A percentile compares a stretch with the other conserved stretches of the same genome.
Evolutionary conservation across 2,888 invertebrate genomes (phyloP).

Genomic region (Epirrita christyi): DNA sequence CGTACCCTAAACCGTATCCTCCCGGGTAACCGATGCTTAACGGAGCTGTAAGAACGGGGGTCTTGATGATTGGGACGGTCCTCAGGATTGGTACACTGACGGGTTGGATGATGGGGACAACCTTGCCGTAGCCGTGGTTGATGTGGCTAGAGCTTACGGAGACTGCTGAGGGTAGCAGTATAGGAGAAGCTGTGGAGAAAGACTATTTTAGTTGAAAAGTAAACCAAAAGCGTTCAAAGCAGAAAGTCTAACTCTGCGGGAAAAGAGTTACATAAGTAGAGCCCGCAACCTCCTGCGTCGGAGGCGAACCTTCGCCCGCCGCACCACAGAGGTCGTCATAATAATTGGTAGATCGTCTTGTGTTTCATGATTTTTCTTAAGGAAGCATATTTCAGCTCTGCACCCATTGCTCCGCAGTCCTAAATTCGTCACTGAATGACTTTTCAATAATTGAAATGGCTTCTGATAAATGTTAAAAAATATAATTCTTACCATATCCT

Average conservation of each 20-base stretch:
- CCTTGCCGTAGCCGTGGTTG: conserved; percentile 62
- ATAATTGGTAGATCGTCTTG: too few relatives aligned
- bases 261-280: too few relatives aligned
- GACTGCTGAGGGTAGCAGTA: conserved; percentile 46
- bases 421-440: conserved; percentile 33
- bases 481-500: conserved; percentile 49
- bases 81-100: conserved; percentile 40
- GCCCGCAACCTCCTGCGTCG: too few relatives aligned
- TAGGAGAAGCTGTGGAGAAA: conserved; percentile 35
- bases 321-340: too few relatives aligned
- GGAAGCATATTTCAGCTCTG: conserved; percentile 25
- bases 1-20: conserved; percentile 24
- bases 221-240: too few relatives aligned
- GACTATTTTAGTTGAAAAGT: neutral
- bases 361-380: conserved; percentile 33
- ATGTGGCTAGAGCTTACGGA: conserved; percentile 58
- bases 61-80: conserved; percentile 37
- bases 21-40: conserved; percentile 33
- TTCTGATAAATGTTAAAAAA: conserved; percentile 20
- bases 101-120: conserved; percentile 46
- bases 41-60: conserved; percentile 45
- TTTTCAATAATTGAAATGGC: neutral
- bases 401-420: conserved; percentile 29
- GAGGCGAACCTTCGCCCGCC: too few relatives aligned
- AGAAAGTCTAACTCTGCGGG: too few relatives aligned